These are phyloP conservation scores for Papilio xuthus DNA, from an alignment of 1,140 invertebrate species.

Conservation along the genomic window DNA sequence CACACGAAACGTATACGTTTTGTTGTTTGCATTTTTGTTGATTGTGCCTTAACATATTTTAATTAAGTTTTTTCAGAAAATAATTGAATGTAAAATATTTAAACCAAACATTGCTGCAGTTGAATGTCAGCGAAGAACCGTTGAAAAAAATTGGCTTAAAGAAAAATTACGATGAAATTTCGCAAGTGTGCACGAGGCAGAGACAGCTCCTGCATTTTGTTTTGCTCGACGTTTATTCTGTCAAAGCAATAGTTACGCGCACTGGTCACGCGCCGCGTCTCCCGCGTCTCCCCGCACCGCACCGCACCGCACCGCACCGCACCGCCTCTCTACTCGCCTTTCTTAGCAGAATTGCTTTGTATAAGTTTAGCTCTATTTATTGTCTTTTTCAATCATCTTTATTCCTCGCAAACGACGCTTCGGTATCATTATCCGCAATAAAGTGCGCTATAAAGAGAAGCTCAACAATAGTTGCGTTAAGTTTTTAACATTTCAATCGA, in stretches of 20 bases:
- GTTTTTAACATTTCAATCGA: background rate
- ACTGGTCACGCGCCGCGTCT: constrained; percentile 49
- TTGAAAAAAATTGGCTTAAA: background rate
- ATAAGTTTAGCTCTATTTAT: constrained; percentile 37
- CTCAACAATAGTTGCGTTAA: constrained; percentile 8
- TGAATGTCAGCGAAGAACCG: background rate
- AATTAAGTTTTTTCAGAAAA: too few relatives aligned
- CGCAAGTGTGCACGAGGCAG: background rate
- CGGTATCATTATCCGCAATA: constrained; percentile 23
- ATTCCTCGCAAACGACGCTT: background rate
- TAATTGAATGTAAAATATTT: too few relatives aligned
- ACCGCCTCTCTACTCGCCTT: background rate
- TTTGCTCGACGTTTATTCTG: constrained; percentile 43
- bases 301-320: constrained; percentile 19
- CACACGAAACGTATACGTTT: background rate
- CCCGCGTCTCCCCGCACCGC: constrained; percentile 41
- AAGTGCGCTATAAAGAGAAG: background rate
- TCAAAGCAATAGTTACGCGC: constrained; percentile 55
- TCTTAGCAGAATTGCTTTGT: constrained; percentile 20
- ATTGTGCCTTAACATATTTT: too few relatives aligned
- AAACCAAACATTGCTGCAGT: too few relatives aligned
- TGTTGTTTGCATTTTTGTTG: background rate
- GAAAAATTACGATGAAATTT: constrained; percentile 20
- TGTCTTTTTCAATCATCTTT: constrained; percentile 35
- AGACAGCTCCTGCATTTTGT: constrained; percentile 36